Evolutionary conservation across 2,113 vertebrate genomes (phyloP).

Genomic region (Siniperca knerii): DNA sequence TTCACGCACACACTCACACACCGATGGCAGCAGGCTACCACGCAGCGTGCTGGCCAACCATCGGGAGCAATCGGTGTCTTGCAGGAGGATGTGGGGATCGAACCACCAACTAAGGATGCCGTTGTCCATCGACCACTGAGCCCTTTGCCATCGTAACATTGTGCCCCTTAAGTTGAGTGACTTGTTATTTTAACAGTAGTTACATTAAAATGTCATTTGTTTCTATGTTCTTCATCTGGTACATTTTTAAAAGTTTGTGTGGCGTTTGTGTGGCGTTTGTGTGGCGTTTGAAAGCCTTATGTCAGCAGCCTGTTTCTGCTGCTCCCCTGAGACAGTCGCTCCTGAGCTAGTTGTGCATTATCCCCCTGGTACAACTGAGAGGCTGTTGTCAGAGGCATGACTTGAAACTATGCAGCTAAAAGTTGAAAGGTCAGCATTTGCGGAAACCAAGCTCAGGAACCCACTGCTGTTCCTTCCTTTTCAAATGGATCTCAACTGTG

Average conservation of each 20-base stretch:
- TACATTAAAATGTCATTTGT: not conserved
- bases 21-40: too few relatives aligned
- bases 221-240: not conserved
- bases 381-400: not conserved
- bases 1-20: too few relatives aligned
- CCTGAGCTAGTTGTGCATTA: not conserved
- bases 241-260: not conserved
- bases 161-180: too few relatives aligned
- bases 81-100: too few relatives aligned
- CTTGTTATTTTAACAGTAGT: too few relatives aligned
- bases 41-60: too few relatives aligned
- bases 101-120: too few relatives aligned
- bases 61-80: too few relatives aligned
- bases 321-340: not conserved
- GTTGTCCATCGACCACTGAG: too few relatives aligned
- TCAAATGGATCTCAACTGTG: slow-evolving; percentile 6
- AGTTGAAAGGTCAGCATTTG: slow-evolving; percentile 7
- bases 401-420: slow-evolving; percentile 2
- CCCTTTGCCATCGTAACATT: too few relatives aligned
- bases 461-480: slow-evolving; percentile 8
- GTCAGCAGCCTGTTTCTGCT: not conserved
- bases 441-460: not conserved
- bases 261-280: not conserved
- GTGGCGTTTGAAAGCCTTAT: not conserved
- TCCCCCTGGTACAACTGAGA: not conserved